Evolutionary conservation across 2,797 vertebrate genomes (phyloP).

Genomic region (Neostethus bicornis): DNA sequence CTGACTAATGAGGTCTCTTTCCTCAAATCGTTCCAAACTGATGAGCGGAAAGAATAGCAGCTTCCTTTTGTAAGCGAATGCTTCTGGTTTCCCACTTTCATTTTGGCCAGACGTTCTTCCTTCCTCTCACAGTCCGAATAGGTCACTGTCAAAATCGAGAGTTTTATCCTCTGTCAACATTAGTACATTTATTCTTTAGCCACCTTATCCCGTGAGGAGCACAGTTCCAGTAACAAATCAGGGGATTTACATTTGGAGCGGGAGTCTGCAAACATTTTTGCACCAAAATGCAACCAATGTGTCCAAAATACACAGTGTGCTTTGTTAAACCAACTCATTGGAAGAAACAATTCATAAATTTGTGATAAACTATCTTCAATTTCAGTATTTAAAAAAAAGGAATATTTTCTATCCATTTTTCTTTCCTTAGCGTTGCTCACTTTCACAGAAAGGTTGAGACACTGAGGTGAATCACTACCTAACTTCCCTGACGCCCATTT

Average conservation of each 20-base stretch:
- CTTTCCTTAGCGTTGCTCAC: too few species aligned
- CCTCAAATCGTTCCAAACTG: slow-evolving; percentile 65
- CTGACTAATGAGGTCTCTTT: slow-evolving; percentile 55
- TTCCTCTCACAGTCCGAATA: slow-evolving; percentile 77
- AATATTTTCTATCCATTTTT: too few species aligned
- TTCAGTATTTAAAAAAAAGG: too few species aligned
- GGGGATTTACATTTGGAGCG: slow-evolving; percentile 9
- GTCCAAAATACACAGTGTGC: too few species aligned
- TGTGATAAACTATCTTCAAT: too few species aligned
- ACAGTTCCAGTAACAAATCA: not conserved
- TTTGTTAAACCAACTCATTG: too few species aligned
- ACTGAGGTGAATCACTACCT: too few species aligned
- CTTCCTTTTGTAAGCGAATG: slow-evolving; percentile 70
- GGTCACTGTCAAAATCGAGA: slow-evolving; percentile 74
- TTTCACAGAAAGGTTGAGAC: too few species aligned
- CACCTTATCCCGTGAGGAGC: slow-evolving; percentile 42
- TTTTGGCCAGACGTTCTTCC: slow-evolving; percentile 79
- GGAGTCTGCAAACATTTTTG: not conserved
- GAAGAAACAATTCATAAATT: too few species aligned
- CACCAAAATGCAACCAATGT: not conserved
- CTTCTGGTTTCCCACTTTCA: slow-evolving; percentile 78
- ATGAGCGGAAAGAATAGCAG: slow-evolving; percentile 70
- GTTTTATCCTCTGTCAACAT: slow-evolving; percentile 72
- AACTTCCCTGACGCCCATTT: too few species aligned
- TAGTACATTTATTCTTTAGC: slow-evolving; percentile 51